These are phyloP conservation scores for Candoia aspera DNA, from an alignment of 2,113 vertebrate species.

Conservation along the genomic window DNA sequence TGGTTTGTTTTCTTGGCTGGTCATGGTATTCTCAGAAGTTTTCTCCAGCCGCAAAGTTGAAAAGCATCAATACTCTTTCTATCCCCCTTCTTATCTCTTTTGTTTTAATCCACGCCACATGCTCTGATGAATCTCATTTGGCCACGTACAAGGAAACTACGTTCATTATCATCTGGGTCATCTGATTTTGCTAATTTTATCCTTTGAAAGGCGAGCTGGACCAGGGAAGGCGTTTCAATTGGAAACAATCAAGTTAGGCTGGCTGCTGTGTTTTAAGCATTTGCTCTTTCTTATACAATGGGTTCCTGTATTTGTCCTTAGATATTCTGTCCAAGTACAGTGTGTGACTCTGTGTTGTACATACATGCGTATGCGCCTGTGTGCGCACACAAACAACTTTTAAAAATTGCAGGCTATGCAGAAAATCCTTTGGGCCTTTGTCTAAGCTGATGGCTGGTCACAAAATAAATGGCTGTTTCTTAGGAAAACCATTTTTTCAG, in stretches of 20 bases:
- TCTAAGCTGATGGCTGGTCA: neutral
- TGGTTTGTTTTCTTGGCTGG: too few species aligned
- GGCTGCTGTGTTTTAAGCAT: conserved; percentile 10
- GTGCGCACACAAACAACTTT: neutral
- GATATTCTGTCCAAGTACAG: neutral
- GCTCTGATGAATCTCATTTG: conserved; percentile 28
- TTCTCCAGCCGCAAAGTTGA: too few species aligned
- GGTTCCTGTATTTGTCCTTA: neutral
- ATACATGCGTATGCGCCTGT: neutral
- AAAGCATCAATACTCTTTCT: too few species aligned
- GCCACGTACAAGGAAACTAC: neutral
- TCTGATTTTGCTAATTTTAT: neutral
- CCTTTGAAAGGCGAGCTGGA: neutral
- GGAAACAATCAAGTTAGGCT: neutral
- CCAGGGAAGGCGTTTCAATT: neutral
- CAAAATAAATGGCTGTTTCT: neutral
- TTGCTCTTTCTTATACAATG: conserved; percentile 9
- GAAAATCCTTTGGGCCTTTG: neutral
- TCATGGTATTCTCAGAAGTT: too few species aligned
- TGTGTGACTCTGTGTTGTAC: neutral
- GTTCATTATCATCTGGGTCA: fast-evolving
- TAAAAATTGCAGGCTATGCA: neutral
- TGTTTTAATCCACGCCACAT: neutral
- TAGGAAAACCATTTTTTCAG: neutral
- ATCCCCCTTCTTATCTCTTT: neutral